Base-by-base conservation (phyloP, 2,797 vertebrate species). In the Hoplostethus mediterraneus region DNA sequence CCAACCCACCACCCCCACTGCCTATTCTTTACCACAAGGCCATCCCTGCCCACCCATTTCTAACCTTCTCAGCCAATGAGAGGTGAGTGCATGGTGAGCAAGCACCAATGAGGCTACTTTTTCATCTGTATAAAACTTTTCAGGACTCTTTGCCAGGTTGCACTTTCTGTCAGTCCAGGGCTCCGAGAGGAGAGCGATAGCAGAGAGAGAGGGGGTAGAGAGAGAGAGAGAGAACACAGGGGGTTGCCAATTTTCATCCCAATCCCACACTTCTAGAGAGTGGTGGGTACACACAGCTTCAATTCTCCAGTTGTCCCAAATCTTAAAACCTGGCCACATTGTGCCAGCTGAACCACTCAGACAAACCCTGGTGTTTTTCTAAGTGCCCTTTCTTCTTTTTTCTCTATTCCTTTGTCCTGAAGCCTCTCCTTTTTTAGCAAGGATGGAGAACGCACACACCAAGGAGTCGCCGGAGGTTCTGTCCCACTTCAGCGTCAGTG, bases 371-470 rank as follows among this genome's bases (percentile, higher is more conserved):
- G 30, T 74, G 70, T 91, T 70, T 73, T n/a, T 28, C 17, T 11
- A 63, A 68, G 30, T 67, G 51, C 48, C 42, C 59, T 88, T 65
- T 87, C 52, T 21, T 21, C 21, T 21, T 21, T 21, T 21, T 70
- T 68, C 80, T 83, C 53, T 86, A 5, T 58, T 53, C 59, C 65
- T 73, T 73, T 83, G 79, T 80, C 61, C 58, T 42, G 63, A 93
- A 93, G 94, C 89, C 92, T 90, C 94, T 93, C 89, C 90, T 82
- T 90, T 90, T 91, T 83, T 82, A 85, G 80, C 67, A 67, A 94
- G 82, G 89, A 98, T 98, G 97, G 96, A 98, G 92, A 95, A 95
- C 66, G 94, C 96, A 63, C 96, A 98, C 87, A 89, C 4, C 55
- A 96, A 95, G 90, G 94, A 91, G 81, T 75, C 91, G 0, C 86